A percentile compares a stretch with the other conserved stretches of the same genome.
phyloP scores from a whole-genome alignment of 2,888 invertebrate genomes.

The Phyto melanocephala region DNA sequence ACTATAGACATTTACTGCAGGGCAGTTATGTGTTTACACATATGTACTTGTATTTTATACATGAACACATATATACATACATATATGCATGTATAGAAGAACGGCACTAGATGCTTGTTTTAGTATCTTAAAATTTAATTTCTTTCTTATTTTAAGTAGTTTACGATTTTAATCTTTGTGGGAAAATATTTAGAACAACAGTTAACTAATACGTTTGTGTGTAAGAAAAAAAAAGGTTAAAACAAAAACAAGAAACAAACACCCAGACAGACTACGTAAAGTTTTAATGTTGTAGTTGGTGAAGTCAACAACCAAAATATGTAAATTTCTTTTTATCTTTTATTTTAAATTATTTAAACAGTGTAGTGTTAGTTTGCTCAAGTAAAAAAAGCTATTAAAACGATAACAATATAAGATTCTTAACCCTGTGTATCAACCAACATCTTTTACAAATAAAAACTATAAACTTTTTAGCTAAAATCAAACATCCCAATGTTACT shows the following conservation, averaged over 20 bases:
- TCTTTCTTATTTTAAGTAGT: background rate
- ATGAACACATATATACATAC: too few relatives aligned
- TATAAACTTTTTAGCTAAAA: slow-evolving; percentile 45
- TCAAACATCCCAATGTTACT: slow-evolving; percentile 35
- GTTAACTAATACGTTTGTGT: slow-evolving; percentile 18
- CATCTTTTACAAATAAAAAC: slow-evolving; percentile 36
- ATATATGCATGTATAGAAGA: background rate
- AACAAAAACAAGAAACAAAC: background rate
- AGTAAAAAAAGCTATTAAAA: slow-evolving; percentile 46
- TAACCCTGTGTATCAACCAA: slow-evolving; percentile 26
- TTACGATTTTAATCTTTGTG: slow-evolving; percentile 56
- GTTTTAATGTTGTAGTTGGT: slow-evolving; percentile 1
- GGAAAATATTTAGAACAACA: slow-evolving; percentile 59
- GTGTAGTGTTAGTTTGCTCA: slow-evolving; percentile 8
- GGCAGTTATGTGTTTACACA: too few relatives aligned
- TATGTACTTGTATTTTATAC: too few relatives aligned
- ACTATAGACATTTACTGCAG: too few relatives aligned
- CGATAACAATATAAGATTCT: slow-evolving; percentile 9
- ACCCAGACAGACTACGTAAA: background rate
- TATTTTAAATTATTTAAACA: background rate
- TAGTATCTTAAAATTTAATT: background rate
- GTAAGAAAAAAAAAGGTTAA: too few relatives aligned
- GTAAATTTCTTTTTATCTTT: slow-evolving; percentile 42
- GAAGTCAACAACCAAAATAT: slow-evolving; percentile 32
- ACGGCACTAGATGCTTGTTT: background rate